These are phyloP conservation scores for Drosophila mimetica DNA, from an alignment of 2,888 invertebrate species.

Conservation along the genomic window DNA sequence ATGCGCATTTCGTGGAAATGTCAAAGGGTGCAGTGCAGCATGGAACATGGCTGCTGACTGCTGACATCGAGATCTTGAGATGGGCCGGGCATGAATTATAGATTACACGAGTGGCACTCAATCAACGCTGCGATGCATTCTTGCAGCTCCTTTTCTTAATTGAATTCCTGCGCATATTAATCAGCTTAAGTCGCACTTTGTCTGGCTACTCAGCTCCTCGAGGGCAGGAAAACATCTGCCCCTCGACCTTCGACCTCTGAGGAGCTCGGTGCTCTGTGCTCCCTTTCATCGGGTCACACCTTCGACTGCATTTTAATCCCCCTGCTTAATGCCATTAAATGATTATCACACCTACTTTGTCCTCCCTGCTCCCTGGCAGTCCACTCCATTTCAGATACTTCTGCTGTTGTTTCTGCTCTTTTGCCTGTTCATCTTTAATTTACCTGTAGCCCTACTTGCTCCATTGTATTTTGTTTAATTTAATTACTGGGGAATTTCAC, in stretches of 20 bases:
- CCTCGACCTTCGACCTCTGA: not conserved
- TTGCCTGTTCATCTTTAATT: constrained; percentile 58
- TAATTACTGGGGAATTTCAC: constrained; percentile 10
- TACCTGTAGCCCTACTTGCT: constrained; percentile 49
- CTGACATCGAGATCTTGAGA: constrained; percentile 21
- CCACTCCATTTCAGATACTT: not conserved
- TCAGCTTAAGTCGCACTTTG: constrained; percentile 64
- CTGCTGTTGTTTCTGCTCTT: constrained; percentile 15
- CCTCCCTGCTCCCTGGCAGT: constrained; percentile 5
- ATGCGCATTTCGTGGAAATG: constrained; percentile 30
- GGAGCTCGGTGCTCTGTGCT: too few relatives aligned
- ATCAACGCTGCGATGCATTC: constrained; percentile 31
- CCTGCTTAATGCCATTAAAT: constrained; percentile 72
- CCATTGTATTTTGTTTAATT: constrained; percentile 41
- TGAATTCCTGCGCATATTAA: constrained; percentile 60
- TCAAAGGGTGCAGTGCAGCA: constrained; percentile 11
- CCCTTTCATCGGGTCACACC: constrained; percentile 46
- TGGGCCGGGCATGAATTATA: constrained; percentile 26
- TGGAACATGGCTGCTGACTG: constrained; percentile 7
- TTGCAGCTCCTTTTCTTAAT: constrained; percentile 48
- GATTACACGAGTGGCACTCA: constrained; percentile 36
- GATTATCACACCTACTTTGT: constrained; percentile 72
- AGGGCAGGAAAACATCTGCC: constrained; percentile 17
- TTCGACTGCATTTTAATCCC: constrained; percentile 62
- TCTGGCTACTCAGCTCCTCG: constrained; percentile 26